Evolutionary conservation across 2,797 vertebrate genomes (phyloP), one percentile per base, ranked within the genome.

Genomic region (Pangasius sanitwongsei): DNA sequence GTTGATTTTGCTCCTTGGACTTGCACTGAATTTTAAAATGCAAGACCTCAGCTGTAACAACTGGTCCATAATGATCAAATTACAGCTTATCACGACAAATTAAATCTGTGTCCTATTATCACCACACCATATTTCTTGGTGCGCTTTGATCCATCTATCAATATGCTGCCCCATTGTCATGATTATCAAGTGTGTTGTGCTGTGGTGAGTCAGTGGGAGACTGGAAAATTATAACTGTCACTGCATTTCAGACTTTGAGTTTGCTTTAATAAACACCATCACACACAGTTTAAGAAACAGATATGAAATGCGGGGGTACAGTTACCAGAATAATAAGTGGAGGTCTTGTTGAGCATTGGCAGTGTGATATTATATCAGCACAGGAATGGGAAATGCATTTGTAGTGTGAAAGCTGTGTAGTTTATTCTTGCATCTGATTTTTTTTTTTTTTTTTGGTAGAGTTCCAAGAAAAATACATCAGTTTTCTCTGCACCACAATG

Each of bases 1-100:
- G 61, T 69, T 74, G 67, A n/a, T 88, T 61, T 75, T 83, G 50
- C 80, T 82, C 44, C n/a, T 70, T 41, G 70, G 70, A 65, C 61
- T 84, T 55, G 50, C 23, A 59, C 53, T 61, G n/a, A 69, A 78
- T 75, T 16, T 50, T 34, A 55, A 63, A 84, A 55, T 34, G 7
- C 28, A 61, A 77, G 75, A 81, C 50, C 74, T 75, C 87, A 81
- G 65, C 74, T 82, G 84, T 72, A 55, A 50, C 55, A 20, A 41
- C 75, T 20, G 55, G 12, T 34, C 48, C 48, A 4, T 77, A 69
- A 69, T 78, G 65, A 69, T 85, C 69, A 75, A 74, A 87, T 77
- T 77, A 83, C 85, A 67, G 28, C 85, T 77, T 75, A 63, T 61
- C 88, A 50, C 16, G 23, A 59, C 75, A 86, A 89, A 65, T 48